Conservation (phyloP, 2,888 invertebrate genomes). For the Salpingus planirostris region DNA sequence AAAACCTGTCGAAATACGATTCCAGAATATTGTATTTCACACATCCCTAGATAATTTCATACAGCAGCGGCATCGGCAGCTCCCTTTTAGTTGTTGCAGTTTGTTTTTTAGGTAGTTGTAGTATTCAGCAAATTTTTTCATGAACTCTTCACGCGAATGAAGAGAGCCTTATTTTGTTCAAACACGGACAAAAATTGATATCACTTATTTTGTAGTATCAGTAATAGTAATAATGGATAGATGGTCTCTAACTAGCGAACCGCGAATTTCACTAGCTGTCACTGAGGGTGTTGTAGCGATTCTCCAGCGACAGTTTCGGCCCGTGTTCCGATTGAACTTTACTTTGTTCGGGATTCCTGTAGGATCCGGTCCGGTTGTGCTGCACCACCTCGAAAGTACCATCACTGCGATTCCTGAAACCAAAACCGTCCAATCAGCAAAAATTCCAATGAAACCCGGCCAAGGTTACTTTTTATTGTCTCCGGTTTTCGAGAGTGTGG, state of each 20-base stretch:
- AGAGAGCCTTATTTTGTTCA: constrained; percentile 21
- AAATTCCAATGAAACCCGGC: too few species aligned
- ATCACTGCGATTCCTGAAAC: constrained; percentile 43
- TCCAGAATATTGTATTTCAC: too few species aligned
- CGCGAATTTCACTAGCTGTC: constrained; percentile 42
- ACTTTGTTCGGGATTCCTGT: constrained; percentile 42
- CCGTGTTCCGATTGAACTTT: constrained; percentile 43
- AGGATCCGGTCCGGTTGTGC: constrained; percentile 45
- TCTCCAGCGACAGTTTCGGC: constrained; percentile 51
- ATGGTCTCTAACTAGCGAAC: constrained; percentile 3
- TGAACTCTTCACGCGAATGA: too few species aligned
- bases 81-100: too few species aligned
- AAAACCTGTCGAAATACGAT: too few species aligned
- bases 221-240: constrained; percentile 1
- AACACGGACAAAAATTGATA: too few species aligned
- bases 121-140: too few species aligned
- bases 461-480: constrained; percentile 32
- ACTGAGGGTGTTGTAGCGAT: constrained; percentile 55
- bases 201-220: constrained; percentile 16
- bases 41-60: too few species aligned
- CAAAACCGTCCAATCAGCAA: constrained; percentile 32
- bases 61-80: too few species aligned
- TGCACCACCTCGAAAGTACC: constrained; percentile 52
- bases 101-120: too few species aligned
- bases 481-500: constrained; percentile 51